Conservation (phyloP, 2,113 vertebrate genomes). For the Apteryx mantelli region DNA sequence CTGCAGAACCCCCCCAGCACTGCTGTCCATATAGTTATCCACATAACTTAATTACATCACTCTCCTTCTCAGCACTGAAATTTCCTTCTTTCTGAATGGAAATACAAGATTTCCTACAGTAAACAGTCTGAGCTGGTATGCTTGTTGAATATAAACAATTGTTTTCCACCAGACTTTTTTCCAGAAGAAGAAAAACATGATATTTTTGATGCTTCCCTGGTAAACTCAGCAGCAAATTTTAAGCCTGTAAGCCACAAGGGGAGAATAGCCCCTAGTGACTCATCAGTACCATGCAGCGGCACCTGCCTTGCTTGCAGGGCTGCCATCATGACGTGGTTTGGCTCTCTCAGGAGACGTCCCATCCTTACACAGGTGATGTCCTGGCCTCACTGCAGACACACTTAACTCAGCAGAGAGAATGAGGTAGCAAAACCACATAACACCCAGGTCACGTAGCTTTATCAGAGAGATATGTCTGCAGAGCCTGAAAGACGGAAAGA, state of each 20-base stretch:
- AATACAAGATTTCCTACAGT: background rate
- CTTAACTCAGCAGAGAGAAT: background rate
- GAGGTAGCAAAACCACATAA: background rate
- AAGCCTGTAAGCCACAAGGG: background rate
- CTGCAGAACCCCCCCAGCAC: background rate
- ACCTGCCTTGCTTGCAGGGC: background rate
- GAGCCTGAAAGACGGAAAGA: background rate
- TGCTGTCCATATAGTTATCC: background rate
- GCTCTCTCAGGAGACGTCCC: background rate
- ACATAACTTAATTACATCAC: background rate
- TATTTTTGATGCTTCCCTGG: background rate
- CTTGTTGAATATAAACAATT: background rate
- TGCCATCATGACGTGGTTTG: accelerated
- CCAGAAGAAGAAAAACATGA: background rate
- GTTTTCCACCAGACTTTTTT: background rate
- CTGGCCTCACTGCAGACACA: background rate
- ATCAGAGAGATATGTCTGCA: background rate
- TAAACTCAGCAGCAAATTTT: background rate
- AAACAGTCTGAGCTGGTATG: background rate
- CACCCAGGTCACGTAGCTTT: background rate
- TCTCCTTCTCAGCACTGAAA: background rate
- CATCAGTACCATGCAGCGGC: background rate
- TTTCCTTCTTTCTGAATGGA: background rate
- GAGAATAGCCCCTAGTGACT: background rate
- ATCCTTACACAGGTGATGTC: background rate